phyloP scores from a whole-genome alignment of 2,113 vertebrate species.

The Mobula birostris region DNA sequence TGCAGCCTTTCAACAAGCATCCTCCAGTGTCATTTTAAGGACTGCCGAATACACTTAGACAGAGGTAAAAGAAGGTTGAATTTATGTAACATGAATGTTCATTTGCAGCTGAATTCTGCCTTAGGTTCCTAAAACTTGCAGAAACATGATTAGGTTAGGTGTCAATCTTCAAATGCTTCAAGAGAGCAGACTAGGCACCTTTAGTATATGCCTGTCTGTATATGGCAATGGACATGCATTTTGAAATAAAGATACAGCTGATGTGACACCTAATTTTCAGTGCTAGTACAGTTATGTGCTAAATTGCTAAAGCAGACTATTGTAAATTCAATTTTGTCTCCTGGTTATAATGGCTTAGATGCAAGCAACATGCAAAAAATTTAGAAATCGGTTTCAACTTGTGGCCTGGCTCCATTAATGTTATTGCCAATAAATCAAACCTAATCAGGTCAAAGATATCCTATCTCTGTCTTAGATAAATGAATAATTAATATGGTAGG shows the following conservation, averaged over 20 bases:
- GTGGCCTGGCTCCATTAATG: not conserved
- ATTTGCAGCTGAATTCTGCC: not conserved
- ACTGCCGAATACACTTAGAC: not conserved
- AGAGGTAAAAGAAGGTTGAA: not conserved
- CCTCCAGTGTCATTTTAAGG: not conserved
- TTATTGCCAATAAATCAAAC: not conserved
- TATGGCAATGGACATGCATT: not conserved
- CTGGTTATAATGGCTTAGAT: not conserved
- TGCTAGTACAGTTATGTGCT: not conserved
- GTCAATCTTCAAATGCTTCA: not conserved
- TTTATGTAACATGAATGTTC: not conserved
- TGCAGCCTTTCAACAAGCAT: not conserved
- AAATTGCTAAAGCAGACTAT: not conserved
- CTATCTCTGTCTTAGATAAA: not conserved
- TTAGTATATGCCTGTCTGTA: not conserved
- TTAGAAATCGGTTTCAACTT: not conserved
- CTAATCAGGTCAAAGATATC: conserved; percentile 1
- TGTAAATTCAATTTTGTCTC: not conserved
- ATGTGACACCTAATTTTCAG: not conserved
- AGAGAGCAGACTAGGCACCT: not conserved
- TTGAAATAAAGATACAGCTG: not conserved
- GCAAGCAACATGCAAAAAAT: not conserved
- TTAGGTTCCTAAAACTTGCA: not conserved
- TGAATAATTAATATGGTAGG: not conserved
- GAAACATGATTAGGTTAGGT: not conserved